Base-by-base conservation (phyloP, 1,140 invertebrate species). In the Aradophagus sp. region DNA sequence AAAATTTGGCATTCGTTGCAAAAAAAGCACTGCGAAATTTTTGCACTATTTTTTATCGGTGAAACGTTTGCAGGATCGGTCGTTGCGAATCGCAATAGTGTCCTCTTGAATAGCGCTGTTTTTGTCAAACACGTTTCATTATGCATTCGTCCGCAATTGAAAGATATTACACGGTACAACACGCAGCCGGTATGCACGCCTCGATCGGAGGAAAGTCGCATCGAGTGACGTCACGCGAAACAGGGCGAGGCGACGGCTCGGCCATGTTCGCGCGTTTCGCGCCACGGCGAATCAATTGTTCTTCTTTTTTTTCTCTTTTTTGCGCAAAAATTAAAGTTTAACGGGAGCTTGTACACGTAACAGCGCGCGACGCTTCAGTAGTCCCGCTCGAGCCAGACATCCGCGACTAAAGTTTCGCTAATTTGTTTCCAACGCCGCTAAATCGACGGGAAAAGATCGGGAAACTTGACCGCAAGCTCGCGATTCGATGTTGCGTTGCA, bases 101-200 rank as follows among this genome's bases (percentile, higher is more conserved):
- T 56, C 44, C 20, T 38, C 36, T 29, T 29, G 10, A 29, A 29
- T 5, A 29, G 27, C 27, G 10, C 11, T 29, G 7, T 29, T 47
- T 68, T 61, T 44, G 35, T 48, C 20, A 29, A 36, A 55, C 53
- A 44, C 59, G 26, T 65, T 65, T 72, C 52, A 72, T 72, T 72
- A 72, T 61, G 59, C 48, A 66, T 47, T 61, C 32, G 39, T 62
- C 27, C 47, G 34, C 45, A 59, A 71, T 71, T 71, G 55, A 59
- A 59, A 65, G 59, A 70, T 59, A 70, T 70, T 70, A 70, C 67
- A 70, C 38, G 66, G 39, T 56, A 56, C 66, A 70, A 41, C 66
- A 58, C 66, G 66, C 58, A 50, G 10, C 47, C 42, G 23, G 55
- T 65, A 48, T 63, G 62, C 58, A 35, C 35, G 45, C 45, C 45